Evolutionary conservation across 2,888 invertebrate genomes (phyloP).

Genomic region (Zelleria hepariella): DNA sequence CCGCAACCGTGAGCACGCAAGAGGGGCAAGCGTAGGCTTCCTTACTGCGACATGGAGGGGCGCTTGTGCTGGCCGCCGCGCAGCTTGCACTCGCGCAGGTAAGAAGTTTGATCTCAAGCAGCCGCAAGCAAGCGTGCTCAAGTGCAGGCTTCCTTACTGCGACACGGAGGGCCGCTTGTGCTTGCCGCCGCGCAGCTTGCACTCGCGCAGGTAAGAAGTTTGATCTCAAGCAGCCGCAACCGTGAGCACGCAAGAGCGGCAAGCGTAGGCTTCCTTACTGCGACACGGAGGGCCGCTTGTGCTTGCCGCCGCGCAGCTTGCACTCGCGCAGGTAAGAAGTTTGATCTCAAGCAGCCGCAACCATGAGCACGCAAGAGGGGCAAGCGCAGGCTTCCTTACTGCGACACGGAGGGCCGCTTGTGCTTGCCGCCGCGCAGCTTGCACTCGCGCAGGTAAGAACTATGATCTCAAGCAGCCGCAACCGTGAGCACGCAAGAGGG

Average conservation of each 20-base stretch:
- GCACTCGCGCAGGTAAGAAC: conserved; percentile 76
- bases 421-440: conserved; percentile 84
- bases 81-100: too few species aligned
- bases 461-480: too few species aligned
- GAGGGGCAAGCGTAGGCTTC: too few species aligned
- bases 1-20: too few species aligned
- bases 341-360: conserved; percentile 76
- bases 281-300: conserved; percentile 70
- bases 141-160: conserved; percentile 79
- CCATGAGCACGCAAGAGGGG: conserved; percentile 78
- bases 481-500: too few species aligned
- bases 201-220: conserved; percentile 75
- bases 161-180: conserved; percentile 69
- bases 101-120: too few species aligned
- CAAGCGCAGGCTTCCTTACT: conserved; percentile 82
- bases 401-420: conserved; percentile 68
- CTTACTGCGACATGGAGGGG: too few species aligned
- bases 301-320: conserved; percentile 83
- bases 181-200: conserved; percentile 85
- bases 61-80: too few species aligned
- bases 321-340: conserved; percentile 76
- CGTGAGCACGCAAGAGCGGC: conserved; percentile 78
- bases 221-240: too few species aligned
- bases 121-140: conserved; percentile 79
- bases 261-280: conserved; percentile 80